phyloP scores from a whole-genome alignment of 2,113 vertebrate species.

The Onychostruthus taczanowskii region DNA sequence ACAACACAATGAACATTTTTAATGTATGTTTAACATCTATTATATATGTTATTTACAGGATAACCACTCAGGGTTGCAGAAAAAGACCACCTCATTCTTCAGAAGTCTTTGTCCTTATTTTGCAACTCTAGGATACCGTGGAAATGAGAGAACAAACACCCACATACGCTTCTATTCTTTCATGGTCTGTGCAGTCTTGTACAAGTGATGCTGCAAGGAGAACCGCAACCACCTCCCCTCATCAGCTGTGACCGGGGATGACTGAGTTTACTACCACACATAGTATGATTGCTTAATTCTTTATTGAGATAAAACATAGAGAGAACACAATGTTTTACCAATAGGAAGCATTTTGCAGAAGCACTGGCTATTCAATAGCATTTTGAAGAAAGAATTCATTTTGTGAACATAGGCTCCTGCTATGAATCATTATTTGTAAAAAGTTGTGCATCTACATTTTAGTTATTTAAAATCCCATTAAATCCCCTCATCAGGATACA shows the following conservation, averaged over 20 bases:
- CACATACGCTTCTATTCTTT: constrained; percentile 24
- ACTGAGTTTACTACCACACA: not conserved
- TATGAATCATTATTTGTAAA: not conserved
- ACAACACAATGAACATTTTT: not conserved
- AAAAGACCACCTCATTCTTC: constrained; percentile 24
- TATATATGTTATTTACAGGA: not conserved
- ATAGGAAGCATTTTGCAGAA: not conserved
- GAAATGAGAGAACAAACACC: constrained; percentile 32
- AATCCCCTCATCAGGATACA: not conserved
- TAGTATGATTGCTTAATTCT: not conserved
- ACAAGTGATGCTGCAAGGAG: not conserved
- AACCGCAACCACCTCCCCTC: not conserved
- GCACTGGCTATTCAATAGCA: not conserved
- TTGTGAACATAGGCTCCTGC: not conserved
- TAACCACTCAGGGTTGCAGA: not conserved
- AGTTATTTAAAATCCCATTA: not conserved
- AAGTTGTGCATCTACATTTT: not conserved
- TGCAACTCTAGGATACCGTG: not conserved
- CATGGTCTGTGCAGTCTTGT: not conserved
- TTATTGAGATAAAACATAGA: not conserved
- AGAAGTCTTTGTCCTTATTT: constrained; percentile 13
- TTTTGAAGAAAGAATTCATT: not conserved
- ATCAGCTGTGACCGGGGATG: not conserved
- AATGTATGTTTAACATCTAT: not conserved
- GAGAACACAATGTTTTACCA: not conserved